These are phyloP conservation scores for Muscidifurax raptorellus DNA, from an alignment of 1,140 invertebrate genomes.

Conservation along the genomic window DNA sequence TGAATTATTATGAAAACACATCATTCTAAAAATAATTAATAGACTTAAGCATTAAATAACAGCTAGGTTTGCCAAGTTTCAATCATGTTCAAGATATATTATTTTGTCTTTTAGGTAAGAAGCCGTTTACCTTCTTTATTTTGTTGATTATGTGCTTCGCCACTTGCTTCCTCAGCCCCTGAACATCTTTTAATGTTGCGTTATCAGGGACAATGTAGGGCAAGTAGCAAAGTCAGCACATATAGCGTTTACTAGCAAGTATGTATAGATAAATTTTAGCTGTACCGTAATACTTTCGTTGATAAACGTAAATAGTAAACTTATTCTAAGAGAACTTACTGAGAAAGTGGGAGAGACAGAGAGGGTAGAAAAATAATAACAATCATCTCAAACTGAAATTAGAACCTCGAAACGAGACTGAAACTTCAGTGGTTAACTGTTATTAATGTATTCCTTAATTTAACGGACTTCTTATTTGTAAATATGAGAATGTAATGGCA, in stretches of 20 bases:
- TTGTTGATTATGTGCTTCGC: slow-evolving; percentile 25
- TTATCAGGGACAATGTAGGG: not conserved
- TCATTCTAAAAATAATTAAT: slow-evolving; percentile 58
- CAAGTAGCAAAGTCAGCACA: slow-evolving; percentile 8
- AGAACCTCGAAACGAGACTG: slow-evolving; percentile 42
- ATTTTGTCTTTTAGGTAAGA: slow-evolving; percentile 12
- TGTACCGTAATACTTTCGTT: slow-evolving; percentile 19
- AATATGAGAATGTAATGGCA: slow-evolving; percentile 34
- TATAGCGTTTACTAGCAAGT: not conserved
- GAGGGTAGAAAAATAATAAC: not conserved
- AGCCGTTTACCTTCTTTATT: slow-evolving; percentile 13
- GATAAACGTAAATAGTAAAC: not conserved
- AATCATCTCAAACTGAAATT: slow-evolving; percentile 19
- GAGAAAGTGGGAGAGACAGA: not conserved
- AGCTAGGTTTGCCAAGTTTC: slow-evolving; percentile 55
- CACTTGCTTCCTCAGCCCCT: slow-evolving; percentile 1
- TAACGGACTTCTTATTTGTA: slow-evolving; percentile 43
- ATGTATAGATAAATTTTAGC: slow-evolving; percentile 12
- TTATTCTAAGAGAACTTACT: not conserved
- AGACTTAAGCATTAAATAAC: slow-evolving; percentile 56
- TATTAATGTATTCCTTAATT: slow-evolving; percentile 39
- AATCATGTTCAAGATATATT: slow-evolving; percentile 51
- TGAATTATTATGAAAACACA: slow-evolving; percentile 49
- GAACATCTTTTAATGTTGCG: slow-evolving; percentile 31
- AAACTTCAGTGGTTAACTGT: slow-evolving; percentile 28